phyloP scores from a whole-genome alignment of 2,113 vertebrate genomes.

The Neodon shergylaensis region DNA sequence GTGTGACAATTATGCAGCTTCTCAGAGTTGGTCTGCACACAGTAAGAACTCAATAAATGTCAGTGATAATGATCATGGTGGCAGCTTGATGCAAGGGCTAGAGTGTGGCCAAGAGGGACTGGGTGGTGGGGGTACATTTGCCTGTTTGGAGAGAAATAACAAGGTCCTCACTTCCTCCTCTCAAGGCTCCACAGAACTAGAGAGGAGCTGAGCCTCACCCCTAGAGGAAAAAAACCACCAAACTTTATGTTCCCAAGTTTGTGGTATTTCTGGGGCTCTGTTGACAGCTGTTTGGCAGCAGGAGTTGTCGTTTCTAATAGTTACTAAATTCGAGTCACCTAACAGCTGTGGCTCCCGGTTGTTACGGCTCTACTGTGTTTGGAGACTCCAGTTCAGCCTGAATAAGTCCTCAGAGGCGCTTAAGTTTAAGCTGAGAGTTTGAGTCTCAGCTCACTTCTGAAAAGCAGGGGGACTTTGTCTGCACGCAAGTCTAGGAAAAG shows the following conservation, averaged over 20 bases:
- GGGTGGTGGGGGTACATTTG: not conserved
- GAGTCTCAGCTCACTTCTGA: constrained; percentile 58
- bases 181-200: constrained; percentile 34
- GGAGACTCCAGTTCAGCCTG: constrained; percentile 64
- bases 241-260: not conserved
- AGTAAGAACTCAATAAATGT: not conserved
- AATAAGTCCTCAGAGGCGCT: not conserved
- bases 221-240: constrained; percentile 10
- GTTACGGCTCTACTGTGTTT: constrained; percentile 51
- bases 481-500: constrained; percentile 57
- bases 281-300: constrained; percentile 63
- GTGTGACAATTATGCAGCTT: not conserved
- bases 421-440: not conserved
- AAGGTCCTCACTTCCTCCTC: constrained; percentile 26
- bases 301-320: constrained; percentile 70
- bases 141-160: constrained; percentile 11
- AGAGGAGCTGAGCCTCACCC: constrained; percentile 29
- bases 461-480: constrained; percentile 62
- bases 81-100: not conserved
- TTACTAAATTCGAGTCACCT: constrained; percentile 73
- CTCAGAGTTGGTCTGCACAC: not conserved
- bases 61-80: not conserved
- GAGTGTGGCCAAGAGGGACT: not conserved
- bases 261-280: constrained; percentile 58
- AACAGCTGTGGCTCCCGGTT: constrained; percentile 39